A percentile compares a stretch with the other conserved stretches of the same genome.
phyloP scores from a whole-genome alignment of 2,888 invertebrate species.

The Tryphoninae sp. region DNA sequence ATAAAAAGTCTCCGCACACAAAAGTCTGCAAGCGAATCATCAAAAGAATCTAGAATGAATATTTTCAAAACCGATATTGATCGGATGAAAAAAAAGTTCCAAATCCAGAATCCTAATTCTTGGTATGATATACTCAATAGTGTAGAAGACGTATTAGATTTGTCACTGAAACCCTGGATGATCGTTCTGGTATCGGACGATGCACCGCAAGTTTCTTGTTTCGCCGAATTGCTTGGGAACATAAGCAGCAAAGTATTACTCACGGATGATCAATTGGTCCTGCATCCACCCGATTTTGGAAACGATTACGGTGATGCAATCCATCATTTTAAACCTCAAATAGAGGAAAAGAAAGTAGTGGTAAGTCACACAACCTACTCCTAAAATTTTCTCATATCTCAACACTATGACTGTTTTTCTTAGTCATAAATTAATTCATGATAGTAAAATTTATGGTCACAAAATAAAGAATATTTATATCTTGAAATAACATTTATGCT shows the following conservation, averaged over 20 bases:
- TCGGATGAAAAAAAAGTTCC: constrained; percentile 69
- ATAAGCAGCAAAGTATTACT: constrained; percentile 74
- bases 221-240: constrained; percentile 76
- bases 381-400: too few relatives aligned
- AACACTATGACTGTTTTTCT: too few relatives aligned
- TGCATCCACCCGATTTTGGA: constrained; percentile 79
- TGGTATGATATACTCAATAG: constrained; percentile 78
- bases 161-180: constrained; percentile 76
- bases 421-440: too few relatives aligned
- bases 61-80: constrained; percentile 54
- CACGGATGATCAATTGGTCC: constrained; percentile 72
- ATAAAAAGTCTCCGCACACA: too few relatives aligned
- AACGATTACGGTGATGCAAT: constrained; percentile 78
- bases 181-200: constrained; percentile 80
- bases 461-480: too few relatives aligned
- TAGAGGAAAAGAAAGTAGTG: constrained; percentile 70
- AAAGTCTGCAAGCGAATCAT: too few relatives aligned
- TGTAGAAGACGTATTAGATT: constrained; percentile 73
- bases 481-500: too few relatives aligned
- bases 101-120: constrained; percentile 75
- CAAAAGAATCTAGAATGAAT: constrained; percentile 18
- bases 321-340: constrained; percentile 58
- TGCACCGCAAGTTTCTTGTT: constrained; percentile 70
- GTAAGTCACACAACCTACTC: constrained; percentile 67
- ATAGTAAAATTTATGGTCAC: too few relatives aligned